Conservation (phyloP, 2,797 vertebrate genomes). For the Toxotes lorentzi region DNA sequence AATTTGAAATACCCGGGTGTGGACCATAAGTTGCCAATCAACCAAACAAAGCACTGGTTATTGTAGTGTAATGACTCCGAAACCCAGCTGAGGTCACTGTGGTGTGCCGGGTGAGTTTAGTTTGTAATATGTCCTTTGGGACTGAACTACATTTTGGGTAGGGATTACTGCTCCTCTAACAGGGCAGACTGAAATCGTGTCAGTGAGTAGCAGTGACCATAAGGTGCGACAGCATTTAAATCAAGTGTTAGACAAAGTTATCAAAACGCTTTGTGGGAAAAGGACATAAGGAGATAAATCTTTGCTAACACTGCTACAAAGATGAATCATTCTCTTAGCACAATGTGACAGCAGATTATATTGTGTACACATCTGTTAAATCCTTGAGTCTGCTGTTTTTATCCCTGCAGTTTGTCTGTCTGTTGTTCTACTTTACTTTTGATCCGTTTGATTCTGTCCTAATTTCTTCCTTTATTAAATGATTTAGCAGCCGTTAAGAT, state of each 20-base stretch:
- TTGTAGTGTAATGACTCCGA: slow-evolving; percentile 11
- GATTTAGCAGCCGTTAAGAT: not conserved
- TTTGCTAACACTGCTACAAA: slow-evolving; percentile 10
- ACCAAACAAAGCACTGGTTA: not conserved
- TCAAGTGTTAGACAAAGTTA: not conserved
- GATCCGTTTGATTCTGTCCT: not conserved
- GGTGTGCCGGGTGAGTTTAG: not conserved
- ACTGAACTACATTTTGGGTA: not conserved
- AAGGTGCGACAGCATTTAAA: slow-evolving; percentile 1
- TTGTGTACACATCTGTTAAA: too few species aligned
- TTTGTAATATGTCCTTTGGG: not conserved
- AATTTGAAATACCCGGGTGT: not conserved
- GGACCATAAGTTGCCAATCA: not conserved
- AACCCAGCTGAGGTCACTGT: slow-evolving; percentile 35
- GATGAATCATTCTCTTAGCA: not conserved
- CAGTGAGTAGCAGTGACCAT: not conserved
- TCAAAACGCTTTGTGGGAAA: not conserved
- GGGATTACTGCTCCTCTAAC: not conserved
- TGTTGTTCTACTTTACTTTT: not conserved
- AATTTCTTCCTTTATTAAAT: not conserved
- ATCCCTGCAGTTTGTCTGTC: not conserved
- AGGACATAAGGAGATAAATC: not conserved
- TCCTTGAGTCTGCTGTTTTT: not conserved
- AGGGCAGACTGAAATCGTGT: not conserved
- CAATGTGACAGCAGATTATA: not conserved